Evolutionary conservation across 2,113 vertebrate species (phyloP).

Genomic region (Semicossyphus pulcher): DNA sequence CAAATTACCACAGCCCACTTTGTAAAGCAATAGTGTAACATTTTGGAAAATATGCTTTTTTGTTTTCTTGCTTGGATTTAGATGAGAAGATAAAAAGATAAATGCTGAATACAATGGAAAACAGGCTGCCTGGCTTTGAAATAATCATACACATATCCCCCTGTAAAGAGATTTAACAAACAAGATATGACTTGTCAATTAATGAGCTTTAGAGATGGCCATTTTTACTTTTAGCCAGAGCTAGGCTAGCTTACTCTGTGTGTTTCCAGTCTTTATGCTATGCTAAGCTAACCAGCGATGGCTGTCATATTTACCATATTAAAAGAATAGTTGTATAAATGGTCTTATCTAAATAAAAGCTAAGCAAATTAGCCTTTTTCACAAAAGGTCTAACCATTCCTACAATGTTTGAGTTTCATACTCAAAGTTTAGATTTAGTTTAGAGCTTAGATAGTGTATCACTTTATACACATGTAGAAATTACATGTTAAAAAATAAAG

Average conservation of each 20-base stretch:
- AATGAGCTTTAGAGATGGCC: neutral
- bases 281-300: too few relatives aligned
- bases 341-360: neutral
- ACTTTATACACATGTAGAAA: constrained; percentile 12
- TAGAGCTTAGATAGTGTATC: too few relatives aligned
- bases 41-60: constrained; percentile 19
- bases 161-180: neutral
- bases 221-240: neutral
- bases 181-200: neutral
- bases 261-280: neutral
- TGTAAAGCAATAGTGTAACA: neutral
- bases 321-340: neutral
- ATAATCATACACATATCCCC: neutral
- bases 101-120: neutral
- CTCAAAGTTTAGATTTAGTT: neutral
- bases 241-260: neutral
- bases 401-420: constrained; percentile 9
- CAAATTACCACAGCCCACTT: neutral
- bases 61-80: neutral
- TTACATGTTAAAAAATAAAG: neutral
- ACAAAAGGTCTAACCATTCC: neutral
- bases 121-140: neutral
- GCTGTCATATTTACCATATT: neutral
- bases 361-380: neutral
- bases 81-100: constrained; percentile 1